A percentile compares a stretch with the other conserved stretches of the same genome.
Evolutionary conservation across 2,113 vertebrate species (phyloP).

Genomic region (Clarias gariepinus): DNA sequence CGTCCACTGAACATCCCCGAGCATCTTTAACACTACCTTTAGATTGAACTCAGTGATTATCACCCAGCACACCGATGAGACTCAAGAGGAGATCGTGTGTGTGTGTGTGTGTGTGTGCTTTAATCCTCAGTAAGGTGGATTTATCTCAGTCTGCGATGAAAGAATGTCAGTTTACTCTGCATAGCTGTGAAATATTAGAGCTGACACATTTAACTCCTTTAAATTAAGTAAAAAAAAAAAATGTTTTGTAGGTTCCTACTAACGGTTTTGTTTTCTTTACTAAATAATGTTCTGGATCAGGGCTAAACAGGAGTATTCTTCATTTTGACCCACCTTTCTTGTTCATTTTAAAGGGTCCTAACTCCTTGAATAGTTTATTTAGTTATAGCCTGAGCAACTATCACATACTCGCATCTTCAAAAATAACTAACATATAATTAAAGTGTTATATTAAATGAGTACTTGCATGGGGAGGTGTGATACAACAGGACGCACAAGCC

Average conservation of each 20-base stretch:
- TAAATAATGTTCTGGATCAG: no score
- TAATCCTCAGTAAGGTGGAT: not conserved
- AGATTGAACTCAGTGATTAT: not conserved
- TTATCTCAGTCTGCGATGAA: not conserved
- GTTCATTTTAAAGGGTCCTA: not conserved
- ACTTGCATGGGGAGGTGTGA: no score
- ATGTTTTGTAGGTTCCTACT: no score
- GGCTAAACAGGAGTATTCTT: no score
- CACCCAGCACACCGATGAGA: not conserved
- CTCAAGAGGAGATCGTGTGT: not conserved
- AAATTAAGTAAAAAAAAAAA: no score
- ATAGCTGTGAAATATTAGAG: not conserved
- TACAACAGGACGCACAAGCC: no score
- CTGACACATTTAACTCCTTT: not conserved
- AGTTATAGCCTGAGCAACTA: not conserved
- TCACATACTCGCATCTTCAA: no score
- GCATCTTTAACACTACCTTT: not conserved
- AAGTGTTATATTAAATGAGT: no score
- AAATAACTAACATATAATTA: no score
- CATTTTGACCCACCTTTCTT: not conserved
- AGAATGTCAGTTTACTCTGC: not conserved
- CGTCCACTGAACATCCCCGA: slow-evolving; percentile 13
- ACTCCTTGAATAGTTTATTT: not conserved
- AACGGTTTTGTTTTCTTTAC: no score
- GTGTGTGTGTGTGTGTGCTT: not conserved